A percentile compares a stretch with the other conserved stretches of the same genome.
Conservation (phyloP, 2,888 invertebrate genomes). For the Protophormia terraenovae region DNA sequence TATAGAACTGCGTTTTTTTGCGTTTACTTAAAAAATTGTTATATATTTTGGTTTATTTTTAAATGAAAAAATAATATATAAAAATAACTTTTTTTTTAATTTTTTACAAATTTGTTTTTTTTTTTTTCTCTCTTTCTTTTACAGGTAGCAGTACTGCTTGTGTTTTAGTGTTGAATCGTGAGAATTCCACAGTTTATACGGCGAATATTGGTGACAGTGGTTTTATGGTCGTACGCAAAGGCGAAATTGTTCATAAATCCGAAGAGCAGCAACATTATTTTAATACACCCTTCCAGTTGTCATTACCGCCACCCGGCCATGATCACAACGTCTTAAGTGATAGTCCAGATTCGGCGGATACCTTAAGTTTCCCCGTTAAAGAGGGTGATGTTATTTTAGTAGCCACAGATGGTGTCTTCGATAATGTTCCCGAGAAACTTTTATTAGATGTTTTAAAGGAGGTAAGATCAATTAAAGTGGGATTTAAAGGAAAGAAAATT, state of each 20-base stretch:
- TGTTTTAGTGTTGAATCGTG: slow-evolving; percentile 95
- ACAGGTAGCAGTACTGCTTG: slow-evolving; percentile 98
- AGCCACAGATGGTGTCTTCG: slow-evolving; percentile 99
- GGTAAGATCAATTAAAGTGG: slow-evolving; percentile 80
- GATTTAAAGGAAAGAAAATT: too few species aligned
- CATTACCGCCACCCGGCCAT: slow-evolving; percentile 95
- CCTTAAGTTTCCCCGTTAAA: slow-evolving; percentile 91
- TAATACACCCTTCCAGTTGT: slow-evolving; percentile 98
- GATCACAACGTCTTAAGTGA: slow-evolving; percentile 94
- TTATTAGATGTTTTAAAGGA: slow-evolving; percentile 92
- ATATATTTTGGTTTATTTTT: neutral
- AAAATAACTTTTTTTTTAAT: neutral
- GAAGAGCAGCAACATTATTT: slow-evolving; percentile 99
- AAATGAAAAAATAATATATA: neutral
- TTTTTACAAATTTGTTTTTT: neutral
- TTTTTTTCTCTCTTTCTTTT: neutral
- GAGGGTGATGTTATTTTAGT: slow-evolving; percentile 97
- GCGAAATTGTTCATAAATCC: slow-evolving; percentile 94
- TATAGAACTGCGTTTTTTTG: slow-evolving; percentile 12
- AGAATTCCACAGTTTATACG: slow-evolving; percentile 94
- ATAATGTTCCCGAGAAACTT: slow-evolving; percentile 96
- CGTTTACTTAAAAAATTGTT: neutral
- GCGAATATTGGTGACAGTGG: slow-evolving; percentile 99
- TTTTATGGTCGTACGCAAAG: slow-evolving; percentile 94
- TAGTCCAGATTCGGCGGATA: slow-evolving; percentile 95